Evolutionary conservation across 2,797 vertebrate genomes (phyloP), one percentile per base, ranked within the genome.

Genomic region (Zalophus californianus): DNA sequence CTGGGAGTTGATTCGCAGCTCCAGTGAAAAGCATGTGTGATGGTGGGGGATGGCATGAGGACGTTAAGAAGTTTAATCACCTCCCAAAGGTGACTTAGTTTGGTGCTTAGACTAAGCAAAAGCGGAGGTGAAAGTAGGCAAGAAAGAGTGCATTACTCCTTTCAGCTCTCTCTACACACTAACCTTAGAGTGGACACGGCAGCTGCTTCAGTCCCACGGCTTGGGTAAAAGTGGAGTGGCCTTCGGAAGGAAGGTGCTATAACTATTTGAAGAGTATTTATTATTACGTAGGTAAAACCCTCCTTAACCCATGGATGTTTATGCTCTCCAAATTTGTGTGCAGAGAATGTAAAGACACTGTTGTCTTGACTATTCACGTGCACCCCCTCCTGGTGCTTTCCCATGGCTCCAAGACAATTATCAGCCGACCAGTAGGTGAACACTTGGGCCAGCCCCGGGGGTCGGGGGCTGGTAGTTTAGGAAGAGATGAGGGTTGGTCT

Each of bases 21-120:
- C 35, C 50, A 83, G 60, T 52, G 66, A 93, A 89, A 93, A 92
- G 27, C 52, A n/a, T 92, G 87, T 78, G 68, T 73, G 82, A 66
- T 50, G 68, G 32, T 77, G 52, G 77, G 52, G 15, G 48, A 14
- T n/a, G 32, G 73, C 54, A 48, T 56, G 82, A 80, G n/a, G 72
- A 86, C 62, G 14, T 50, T 48, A 18, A 35, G n/a, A 86, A 25
- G 14, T 89, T 85, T 60, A 62, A 86, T 89, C 15, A 56, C 75
- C 62, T 89, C 86, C 77, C 52, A 73, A 96, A 94, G 83, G 44
- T 91, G 54, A 54, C 79, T 96, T 80, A 10, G 38, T 92, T 77
- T 91, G 85, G 48, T 27, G 3, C 2, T 10, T 38, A 86, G 77
- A 72, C 72, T 73, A 95, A 83, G 73, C 18, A 86, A 75, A 96